phyloP scores from a whole-genome alignment of 2,113 vertebrate species.

The Acanthisitta chloris region DNA sequence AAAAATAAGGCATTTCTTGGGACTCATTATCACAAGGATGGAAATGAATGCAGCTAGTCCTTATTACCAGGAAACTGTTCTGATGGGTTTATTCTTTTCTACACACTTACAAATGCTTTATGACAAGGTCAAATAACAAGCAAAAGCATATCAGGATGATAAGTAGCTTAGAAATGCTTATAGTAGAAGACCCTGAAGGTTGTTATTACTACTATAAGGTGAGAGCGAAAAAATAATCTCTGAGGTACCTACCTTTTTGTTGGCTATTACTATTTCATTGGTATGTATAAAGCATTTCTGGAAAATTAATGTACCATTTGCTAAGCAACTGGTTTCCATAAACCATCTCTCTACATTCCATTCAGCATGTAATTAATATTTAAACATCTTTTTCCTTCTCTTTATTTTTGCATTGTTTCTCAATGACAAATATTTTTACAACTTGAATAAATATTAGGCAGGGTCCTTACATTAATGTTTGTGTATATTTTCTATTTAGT shows the following conservation, averaged over 20 bases:
- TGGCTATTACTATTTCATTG: background rate
- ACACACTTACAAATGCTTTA: background rate
- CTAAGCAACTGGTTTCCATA: background rate
- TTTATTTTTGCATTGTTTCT: conserved; percentile 38
- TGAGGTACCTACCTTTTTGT: background rate
- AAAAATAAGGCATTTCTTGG: conserved; percentile 9
- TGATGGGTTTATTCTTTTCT: conserved; percentile 19
- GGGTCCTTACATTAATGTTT: conserved; percentile 20
- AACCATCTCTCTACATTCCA: background rate
- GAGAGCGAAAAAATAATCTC: background rate
- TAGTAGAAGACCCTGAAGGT: background rate
- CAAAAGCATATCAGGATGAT: background rate
- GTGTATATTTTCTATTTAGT: conserved; percentile 15
- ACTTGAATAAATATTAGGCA: conserved; percentile 34
- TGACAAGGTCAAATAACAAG: background rate
- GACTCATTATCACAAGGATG: background rate
- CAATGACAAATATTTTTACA: conserved; percentile 50
- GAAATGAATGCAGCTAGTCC: conserved; percentile 6
- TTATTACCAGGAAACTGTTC: conserved; percentile 31
- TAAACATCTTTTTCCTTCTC: background rate
- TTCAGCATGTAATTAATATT: conserved; percentile 54
- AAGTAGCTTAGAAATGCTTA: background rate
- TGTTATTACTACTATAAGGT: background rate
- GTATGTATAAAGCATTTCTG: background rate
- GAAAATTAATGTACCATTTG: conserved; percentile 35